Evolutionary conservation across 2,113 vertebrate species (phyloP), one percentile per base, ranked within the genome.

Genomic region (Cyrtonyx montezumae): DNA sequence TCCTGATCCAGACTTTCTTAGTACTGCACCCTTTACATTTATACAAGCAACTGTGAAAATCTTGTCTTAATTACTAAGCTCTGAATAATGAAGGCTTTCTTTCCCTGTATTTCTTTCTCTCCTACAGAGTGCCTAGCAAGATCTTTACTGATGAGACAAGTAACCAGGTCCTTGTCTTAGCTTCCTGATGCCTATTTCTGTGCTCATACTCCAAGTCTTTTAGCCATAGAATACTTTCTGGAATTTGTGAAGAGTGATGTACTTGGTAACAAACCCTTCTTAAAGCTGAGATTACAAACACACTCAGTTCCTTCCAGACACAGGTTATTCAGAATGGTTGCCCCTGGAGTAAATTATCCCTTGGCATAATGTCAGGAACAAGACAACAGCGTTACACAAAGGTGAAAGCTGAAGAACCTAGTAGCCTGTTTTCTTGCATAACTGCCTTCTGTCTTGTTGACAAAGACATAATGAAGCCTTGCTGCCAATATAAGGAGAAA

Each of bases 401-500:
- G 32, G 45, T 43, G 20, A 61, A 79, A 43, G 63, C 15, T 82
- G 30, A 69, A 42, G 49, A 56, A 79, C 8, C 4, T 59, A 53
- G 5, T 18, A 48, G 18, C 9, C 45, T 18, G 11, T n/a, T 56
- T 76, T 11, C 62, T 81, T 26, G 23, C 26, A 73, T 26, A 43
- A 16, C 12, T 71, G 32, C 49, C 32, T 25, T 70, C 79, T 20
- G 11, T 6, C 8, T 55, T 32, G 2, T 8, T 48, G 42, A 18
- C 21, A 19, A 46, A 58, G 45, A 48, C 12, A 12, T 20, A 28
- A 28, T 11, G 45, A 46, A 88, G 48, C 22, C 51, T 36, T 49
- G 14, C n/a, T 36, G 12, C 22, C 3, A 0, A 5, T 0, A 15
- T 0, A 73, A 56, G 11, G 19, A 43, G 65, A 77, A 82, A 13